phyloP scores from a whole-genome alignment of 2,888 invertebrate genomes.

The Drosophila fulvimacula region DNA sequence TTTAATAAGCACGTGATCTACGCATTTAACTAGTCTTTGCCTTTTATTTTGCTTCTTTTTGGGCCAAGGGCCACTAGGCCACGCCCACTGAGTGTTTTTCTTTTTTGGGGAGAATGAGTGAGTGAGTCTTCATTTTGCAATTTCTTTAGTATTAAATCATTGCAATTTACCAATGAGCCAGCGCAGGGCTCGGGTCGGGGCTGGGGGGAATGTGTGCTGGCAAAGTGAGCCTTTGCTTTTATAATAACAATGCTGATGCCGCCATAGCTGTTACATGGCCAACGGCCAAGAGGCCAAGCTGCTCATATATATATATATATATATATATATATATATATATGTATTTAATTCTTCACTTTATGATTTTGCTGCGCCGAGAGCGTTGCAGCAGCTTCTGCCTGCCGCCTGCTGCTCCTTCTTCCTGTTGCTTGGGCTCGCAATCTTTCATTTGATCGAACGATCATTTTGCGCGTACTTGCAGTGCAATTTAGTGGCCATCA shows the following conservation, averaged over 20 bases:
- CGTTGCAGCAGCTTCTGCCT: constrained; percentile 13
- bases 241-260: constrained; percentile 74
- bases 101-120: constrained; percentile 15
- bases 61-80: constrained; percentile 70
- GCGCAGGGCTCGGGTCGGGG: not conserved
- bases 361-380: constrained; percentile 54
- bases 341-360: constrained; percentile 67
- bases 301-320: constrained; percentile 25
- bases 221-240: constrained; percentile 39
- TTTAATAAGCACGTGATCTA: constrained; percentile 83
- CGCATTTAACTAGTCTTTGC: constrained; percentile 48
- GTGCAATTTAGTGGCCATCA: constrained; percentile 56
- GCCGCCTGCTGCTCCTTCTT: constrained; percentile 14
- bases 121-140: constrained; percentile 76
- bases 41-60: constrained; percentile 27
- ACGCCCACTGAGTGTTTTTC: constrained; percentile 50
- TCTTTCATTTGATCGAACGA: constrained; percentile 73
- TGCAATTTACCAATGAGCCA: constrained; percentile 67
- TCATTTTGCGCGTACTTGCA: constrained; percentile 76
- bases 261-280: constrained; percentile 76
- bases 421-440: constrained; percentile 33
- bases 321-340: constrained; percentile 5
- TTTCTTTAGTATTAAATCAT: constrained; percentile 74
- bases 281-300: constrained; percentile 18
- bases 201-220: constrained; percentile 1